These are phyloP conservation scores for Merops nubicus DNA, from an alignment of 2,113 vertebrate species.

Conservation along the genomic window DNA sequence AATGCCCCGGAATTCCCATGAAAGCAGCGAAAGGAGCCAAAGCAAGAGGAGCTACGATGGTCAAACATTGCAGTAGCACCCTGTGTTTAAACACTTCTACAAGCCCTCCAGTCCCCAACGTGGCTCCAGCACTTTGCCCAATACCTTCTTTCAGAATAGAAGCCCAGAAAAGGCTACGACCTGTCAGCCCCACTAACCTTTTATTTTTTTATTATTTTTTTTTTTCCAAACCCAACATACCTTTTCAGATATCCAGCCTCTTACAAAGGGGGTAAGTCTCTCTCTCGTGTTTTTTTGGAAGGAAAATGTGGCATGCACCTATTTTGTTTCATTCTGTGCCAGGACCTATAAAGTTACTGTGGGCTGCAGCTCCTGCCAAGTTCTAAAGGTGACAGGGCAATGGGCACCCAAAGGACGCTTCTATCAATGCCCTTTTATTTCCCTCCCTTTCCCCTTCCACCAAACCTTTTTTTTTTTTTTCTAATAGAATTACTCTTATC, in stretches of 20 bases:
- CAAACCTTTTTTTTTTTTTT: conserved; percentile 51
- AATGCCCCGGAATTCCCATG: conserved; percentile 1
- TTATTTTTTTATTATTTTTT: not conserved
- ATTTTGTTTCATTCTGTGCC: conserved; percentile 68
- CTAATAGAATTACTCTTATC: conserved; percentile 85
- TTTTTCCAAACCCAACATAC: not conserved
- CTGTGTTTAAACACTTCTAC: not conserved
- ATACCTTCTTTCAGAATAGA: not conserved
- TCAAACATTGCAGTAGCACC: not conserved
- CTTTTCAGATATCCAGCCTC: not conserved
- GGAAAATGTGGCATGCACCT: conserved; percentile 68
- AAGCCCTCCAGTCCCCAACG: not conserved
- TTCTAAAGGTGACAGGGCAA: conserved; percentile 43
- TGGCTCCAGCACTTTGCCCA: not conserved
- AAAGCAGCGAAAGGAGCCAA: not conserved
- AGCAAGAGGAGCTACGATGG: not conserved
- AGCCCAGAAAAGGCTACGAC: conserved; percentile 17
- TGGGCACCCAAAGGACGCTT: conserved; percentile 67
- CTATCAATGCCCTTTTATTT: conserved; percentile 72
- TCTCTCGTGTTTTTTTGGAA: conserved; percentile 47
- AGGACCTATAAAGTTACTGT: conserved; percentile 53
- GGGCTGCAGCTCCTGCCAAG: conserved; percentile 57
- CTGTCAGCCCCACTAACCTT: not conserved
- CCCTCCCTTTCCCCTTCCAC: conserved; percentile 45
- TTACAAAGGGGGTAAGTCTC: conserved; percentile 60